phyloP scores from a whole-genome alignment of 2,113 vertebrate genomes.

The Vulpes lagopus region DNA sequence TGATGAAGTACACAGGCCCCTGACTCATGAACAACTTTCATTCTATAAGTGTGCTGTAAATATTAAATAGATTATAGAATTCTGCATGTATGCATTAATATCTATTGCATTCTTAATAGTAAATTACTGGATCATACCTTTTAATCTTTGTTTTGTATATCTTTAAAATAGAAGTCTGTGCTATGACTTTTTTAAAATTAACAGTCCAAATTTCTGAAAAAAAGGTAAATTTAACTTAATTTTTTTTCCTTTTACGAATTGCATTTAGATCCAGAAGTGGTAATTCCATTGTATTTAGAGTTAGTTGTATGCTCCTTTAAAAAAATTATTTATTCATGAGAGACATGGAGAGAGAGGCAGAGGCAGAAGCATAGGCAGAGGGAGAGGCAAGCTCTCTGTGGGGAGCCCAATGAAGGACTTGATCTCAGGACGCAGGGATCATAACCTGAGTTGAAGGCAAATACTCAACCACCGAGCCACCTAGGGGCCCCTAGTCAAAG shows the following conservation, averaged over 20 bases:
- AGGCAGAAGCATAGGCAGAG: too few relatives aligned
- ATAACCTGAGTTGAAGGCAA: too few relatives aligned
- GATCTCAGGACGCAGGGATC: too few relatives aligned
- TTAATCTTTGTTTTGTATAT: conserved; percentile 1
- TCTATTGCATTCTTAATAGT: conserved; percentile 21
- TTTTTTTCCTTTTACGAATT: background rate
- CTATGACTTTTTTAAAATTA: conserved; percentile 1
- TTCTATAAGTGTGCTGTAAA: background rate
- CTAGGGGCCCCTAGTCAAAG: background rate
- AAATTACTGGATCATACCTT: background rate
- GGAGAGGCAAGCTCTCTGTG: too few relatives aligned
- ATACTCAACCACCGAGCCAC: too few relatives aligned
- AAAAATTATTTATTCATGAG: too few relatives aligned
- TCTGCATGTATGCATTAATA: background rate
- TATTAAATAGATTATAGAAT: conserved; percentile 3
- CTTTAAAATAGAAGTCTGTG: background rate
- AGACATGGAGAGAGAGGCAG: too few relatives aligned
- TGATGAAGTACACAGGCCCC: background rate
- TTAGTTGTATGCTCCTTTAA: background rate
- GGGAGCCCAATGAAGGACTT: too few relatives aligned
- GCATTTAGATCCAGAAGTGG: background rate
- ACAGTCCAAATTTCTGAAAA: background rate
- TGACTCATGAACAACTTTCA: background rate
- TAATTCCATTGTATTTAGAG: background rate
- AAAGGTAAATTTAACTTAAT: background rate